phyloP scores from a whole-genome alignment of 2,888 invertebrate genomes.

The Formica aserva region DNA sequence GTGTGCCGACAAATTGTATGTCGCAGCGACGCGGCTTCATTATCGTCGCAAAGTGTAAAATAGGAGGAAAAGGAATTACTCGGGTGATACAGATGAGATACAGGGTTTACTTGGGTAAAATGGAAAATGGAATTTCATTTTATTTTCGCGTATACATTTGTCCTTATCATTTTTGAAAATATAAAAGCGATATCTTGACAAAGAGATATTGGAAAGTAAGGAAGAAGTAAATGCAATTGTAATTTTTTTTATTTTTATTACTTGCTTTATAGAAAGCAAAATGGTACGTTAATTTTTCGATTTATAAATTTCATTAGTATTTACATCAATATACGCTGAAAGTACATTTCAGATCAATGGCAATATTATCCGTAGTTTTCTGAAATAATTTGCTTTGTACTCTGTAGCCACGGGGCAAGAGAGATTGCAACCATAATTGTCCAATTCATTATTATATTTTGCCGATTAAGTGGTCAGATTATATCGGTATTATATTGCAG shows the following conservation, averaged over 20 bases:
- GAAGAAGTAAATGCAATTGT: not conserved
- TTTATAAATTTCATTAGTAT: slow-evolving; percentile 10
- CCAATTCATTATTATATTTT: slow-evolving; percentile 51
- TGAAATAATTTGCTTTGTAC: slow-evolving; percentile 29
- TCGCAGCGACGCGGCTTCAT: slow-evolving; percentile 3
- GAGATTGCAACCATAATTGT: slow-evolving; percentile 34
- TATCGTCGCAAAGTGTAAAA: slow-evolving; percentile 36
- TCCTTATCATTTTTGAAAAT: slow-evolving; percentile 1
- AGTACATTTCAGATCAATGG: not conserved
- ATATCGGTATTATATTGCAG: slow-evolving; percentile 45
- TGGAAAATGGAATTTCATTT: not conserved
- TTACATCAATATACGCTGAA: not conserved
- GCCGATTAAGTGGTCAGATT: slow-evolving; percentile 55
- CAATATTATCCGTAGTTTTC: slow-evolving; percentile 26
- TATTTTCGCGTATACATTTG: not conserved
- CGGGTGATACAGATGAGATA: not conserved
- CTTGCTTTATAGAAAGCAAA: not conserved
- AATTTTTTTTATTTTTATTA: slow-evolving; percentile 4
- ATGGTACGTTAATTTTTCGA: not conserved
- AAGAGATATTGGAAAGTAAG: not conserved
- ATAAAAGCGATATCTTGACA: not conserved
- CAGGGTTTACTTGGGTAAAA: not conserved
- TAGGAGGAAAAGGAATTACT: not conserved
- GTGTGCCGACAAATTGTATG: slow-evolving; percentile 36
- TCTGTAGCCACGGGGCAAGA: not conserved